These are phyloP conservation scores for Solen grandis DNA, from an alignment of 1,140 invertebrate genomes.

Conservation along the genomic window DNA sequence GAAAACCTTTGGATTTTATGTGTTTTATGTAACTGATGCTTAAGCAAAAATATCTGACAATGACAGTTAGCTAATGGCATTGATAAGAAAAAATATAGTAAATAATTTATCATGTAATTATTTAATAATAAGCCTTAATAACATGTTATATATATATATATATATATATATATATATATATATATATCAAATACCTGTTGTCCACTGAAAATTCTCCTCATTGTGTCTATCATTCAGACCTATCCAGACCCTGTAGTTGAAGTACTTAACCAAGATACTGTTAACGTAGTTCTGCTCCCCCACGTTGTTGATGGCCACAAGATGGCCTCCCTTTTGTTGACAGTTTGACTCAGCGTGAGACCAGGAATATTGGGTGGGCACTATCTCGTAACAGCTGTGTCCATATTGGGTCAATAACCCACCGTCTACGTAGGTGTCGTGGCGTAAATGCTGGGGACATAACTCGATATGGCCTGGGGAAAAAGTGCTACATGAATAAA, in stretches of 20 bases:
- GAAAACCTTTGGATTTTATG: too few relatives aligned
- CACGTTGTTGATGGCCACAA: slow-evolving; percentile 3
- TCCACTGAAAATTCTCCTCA: slow-evolving; percentile 30
- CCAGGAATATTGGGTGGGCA: slow-evolving; percentile 14
- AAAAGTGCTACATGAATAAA: too few relatives aligned
- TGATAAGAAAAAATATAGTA: too few relatives aligned
- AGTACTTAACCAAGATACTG: neutral
- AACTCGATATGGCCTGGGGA: too few relatives aligned
- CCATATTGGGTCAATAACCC: slow-evolving; percentile 10
- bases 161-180: too few relatives aligned
- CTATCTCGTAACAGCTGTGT: slow-evolving; percentile 26
- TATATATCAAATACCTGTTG: neutral
- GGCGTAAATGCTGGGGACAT: too few relatives aligned
- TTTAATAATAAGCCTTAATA: too few relatives aligned
- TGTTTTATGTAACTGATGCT: too few relatives aligned
- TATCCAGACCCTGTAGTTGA: slow-evolving; percentile 21
- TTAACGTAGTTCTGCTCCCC: slow-evolving; percentile 24
- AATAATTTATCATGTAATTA: too few relatives aligned
- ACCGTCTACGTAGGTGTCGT: neutral
- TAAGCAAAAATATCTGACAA: too few relatives aligned
- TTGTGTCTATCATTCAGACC: slow-evolving; percentile 10
- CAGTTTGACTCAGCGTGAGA: neutral
- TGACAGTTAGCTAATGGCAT: too few relatives aligned
- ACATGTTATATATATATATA: too few relatives aligned
- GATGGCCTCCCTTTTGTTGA: slow-evolving; percentile 1